Evolutionary conservation across 2,888 invertebrate genomes (phyloP).

Genomic region (Pegoplata infirma): DNA sequence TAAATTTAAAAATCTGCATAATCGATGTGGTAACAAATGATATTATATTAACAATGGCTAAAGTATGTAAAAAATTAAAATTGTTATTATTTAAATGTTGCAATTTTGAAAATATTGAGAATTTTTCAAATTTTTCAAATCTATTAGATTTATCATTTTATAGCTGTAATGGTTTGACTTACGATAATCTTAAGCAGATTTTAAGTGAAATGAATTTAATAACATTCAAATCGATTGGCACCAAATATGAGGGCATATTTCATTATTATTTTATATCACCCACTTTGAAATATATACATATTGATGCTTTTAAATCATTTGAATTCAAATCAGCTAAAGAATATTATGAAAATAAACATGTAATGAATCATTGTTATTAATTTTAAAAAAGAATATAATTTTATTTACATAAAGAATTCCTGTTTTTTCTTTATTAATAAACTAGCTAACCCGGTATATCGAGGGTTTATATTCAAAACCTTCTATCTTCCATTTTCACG

Average conservation of each 20-base stretch:
- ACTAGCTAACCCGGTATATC: too few relatives aligned
- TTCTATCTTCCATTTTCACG: too few relatives aligned
- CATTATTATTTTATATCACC: conserved; percentile 47
- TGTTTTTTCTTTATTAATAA: too few relatives aligned
- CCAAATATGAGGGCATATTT: conserved; percentile 29
- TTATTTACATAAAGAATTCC: too few relatives aligned
- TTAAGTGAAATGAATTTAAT: conserved; percentile 3
- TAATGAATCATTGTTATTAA: too few relatives aligned
- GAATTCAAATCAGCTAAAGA: conserved; percentile 28
- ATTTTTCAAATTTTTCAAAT: background rate
- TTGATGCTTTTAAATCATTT: conserved; percentile 40
- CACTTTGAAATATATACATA: conserved; percentile 64
- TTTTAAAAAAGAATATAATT: too few relatives aligned
- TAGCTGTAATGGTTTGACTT: conserved; percentile 31
- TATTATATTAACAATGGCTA: background rate
- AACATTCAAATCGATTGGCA: conserved; percentile 26
- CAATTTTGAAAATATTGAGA: conserved; percentile 5
- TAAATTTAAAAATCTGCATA: conserved; percentile 1
- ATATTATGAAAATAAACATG: conserved; percentile 2
- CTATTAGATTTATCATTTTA: conserved; percentile 15
- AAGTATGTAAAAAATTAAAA: background rate
- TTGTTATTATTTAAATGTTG: conserved; percentile 8
- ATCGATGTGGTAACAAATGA: background rate
- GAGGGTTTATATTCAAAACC: too few relatives aligned
- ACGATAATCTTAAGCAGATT: conserved; percentile 33